Conservation (phyloP, 2,797 vertebrate species). For the Gadopsis marmoratus region DNA sequence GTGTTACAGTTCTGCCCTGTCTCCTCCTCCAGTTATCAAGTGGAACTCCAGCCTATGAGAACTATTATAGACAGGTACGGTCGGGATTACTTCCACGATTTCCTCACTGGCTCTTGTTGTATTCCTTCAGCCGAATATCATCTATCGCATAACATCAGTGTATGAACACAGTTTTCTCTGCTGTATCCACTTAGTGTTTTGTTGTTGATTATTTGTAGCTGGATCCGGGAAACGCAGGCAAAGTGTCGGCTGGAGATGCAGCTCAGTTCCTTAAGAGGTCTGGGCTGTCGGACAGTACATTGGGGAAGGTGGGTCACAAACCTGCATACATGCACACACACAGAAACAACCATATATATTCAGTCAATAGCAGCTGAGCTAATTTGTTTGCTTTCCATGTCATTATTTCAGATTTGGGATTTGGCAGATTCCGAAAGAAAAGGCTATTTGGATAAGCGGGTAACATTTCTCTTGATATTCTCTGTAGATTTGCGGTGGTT, state of each 20-base stretch:
- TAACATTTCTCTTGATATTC: slow-evolving; percentile 69
- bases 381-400: neutral
- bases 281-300: slow-evolving; percentile 89
- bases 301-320: slow-evolving; percentile 90
- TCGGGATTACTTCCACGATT: slow-evolving; percentile 2
- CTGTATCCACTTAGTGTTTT: neutral
- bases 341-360: neutral
- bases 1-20: slow-evolving; percentile 4
- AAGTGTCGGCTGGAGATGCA: slow-evolving; percentile 92
- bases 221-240: slow-evolving; percentile 92
- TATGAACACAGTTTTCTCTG: neutral
- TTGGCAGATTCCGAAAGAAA: slow-evolving; percentile 95
- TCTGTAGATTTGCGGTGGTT: neutral
- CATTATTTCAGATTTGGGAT: slow-evolving; percentile 92
- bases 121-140: neutral
- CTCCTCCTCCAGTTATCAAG: slow-evolving; percentile 88
- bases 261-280: slow-evolving; percentile 97
- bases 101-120: neutral
- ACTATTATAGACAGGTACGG: slow-evolving; percentile 93
- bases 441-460: slow-evolving; percentile 97
- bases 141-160: neutral
- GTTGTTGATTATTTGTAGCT: slow-evolving; percentile 82
- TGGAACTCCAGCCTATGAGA: slow-evolving; percentile 93
- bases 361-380: neutral
- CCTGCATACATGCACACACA: neutral